A percentile compares a stretch with the other conserved stretches of the same genome.
Evolutionary conservation across 2,797 vertebrate genomes (phyloP).

Genomic region (Sebastes ruberrimus): DNA sequence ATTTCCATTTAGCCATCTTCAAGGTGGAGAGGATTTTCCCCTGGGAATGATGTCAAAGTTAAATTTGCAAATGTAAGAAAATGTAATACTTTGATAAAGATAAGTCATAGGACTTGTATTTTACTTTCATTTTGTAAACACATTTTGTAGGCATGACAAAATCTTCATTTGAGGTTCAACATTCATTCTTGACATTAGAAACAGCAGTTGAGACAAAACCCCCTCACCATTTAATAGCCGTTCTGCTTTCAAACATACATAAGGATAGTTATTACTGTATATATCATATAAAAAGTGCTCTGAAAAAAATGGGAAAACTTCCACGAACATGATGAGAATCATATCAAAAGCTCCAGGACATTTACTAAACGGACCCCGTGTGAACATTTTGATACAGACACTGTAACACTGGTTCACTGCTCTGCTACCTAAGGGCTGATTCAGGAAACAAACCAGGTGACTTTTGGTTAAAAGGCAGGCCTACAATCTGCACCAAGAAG

Average conservation of each 20-base stretch:
- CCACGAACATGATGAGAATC: background rate
- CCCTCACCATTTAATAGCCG: background rate
- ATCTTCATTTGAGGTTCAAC: background rate
- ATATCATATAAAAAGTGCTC: background rate
- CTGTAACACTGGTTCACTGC: background rate
- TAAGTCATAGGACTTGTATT: background rate
- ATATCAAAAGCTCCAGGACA: background rate
- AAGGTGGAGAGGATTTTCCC: constrained; percentile 36
- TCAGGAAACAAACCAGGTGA: background rate
- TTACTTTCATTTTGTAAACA: background rate
- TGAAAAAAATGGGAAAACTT: background rate
- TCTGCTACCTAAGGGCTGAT: background rate
- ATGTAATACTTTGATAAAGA: background rate
- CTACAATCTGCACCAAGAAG: background rate
- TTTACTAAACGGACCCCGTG: background rate
- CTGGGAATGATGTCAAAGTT: constrained; percentile 45
- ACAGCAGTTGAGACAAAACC: too few species aligned
- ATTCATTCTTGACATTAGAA: background rate
- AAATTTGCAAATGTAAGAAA: constrained; percentile 29
- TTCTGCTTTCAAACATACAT: background rate
- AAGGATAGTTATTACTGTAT: background rate
- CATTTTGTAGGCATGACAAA: background rate
- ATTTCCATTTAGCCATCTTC: constrained; percentile 38
- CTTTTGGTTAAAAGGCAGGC: background rate
- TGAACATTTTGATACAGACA: background rate